Conservation (phyloP, 2,797 vertebrate species). For the Poeciliopsis presidionis region DNA sequence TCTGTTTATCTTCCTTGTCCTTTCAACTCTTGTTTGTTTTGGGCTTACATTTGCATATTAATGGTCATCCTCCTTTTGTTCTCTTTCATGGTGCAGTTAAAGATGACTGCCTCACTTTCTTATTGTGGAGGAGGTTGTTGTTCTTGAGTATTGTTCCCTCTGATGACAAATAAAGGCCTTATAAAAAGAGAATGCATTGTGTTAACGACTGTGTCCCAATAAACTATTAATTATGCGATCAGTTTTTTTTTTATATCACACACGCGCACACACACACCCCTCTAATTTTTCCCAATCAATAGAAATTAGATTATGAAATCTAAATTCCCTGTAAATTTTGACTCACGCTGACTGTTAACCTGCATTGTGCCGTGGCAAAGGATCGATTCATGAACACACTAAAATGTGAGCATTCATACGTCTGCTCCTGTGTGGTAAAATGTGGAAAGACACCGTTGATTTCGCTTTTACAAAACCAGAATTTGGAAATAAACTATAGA, state of each 20-base stretch:
- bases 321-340: background rate
- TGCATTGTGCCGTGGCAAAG: slow-evolving; percentile 28
- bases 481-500: background rate
- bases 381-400: slow-evolving; percentile 29
- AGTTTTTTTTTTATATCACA: background rate
- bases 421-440: slow-evolving; percentile 16
- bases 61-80: background rate
- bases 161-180: background rate
- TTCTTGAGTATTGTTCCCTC: background rate
- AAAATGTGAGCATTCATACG: slow-evolving; percentile 32
- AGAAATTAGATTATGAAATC: background rate
- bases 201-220: background rate
- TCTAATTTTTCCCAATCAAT: background rate
- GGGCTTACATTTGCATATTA: slow-evolving; percentile 37
- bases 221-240: background rate
- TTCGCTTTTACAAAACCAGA: background rate
- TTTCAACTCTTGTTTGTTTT: slow-evolving; percentile 26
- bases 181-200: background rate
- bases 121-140: background rate
- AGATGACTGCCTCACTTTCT: background rate
- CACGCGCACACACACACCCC: background rate
- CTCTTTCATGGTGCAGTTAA: slow-evolving; percentile 4
- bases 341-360: slow-evolving; percentile 29
- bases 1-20: slow-evolving; percentile 8
- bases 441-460: background rate